Percentiles rank a stretch among this genome's conserved stretches.
These are phyloP conservation scores for Sitodiplosis mosellana DNA, from an alignment of 1,140 invertebrate genomes.

Conservation along the genomic window DNA sequence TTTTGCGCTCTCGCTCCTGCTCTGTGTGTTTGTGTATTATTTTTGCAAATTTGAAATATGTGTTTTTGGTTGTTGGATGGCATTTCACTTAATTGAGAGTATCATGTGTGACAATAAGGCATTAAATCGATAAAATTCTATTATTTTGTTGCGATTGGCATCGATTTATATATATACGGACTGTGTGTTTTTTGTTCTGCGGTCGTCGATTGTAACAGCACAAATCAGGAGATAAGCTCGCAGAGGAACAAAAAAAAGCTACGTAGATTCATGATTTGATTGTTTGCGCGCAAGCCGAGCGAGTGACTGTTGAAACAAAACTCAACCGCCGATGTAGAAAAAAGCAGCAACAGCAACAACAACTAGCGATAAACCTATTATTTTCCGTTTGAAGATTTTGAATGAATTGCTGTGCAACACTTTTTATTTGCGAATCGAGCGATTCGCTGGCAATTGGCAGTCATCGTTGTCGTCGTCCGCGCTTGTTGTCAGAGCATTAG, in stretches of 20 bases:
- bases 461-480: no score
- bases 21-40: neutral
- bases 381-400: no score
- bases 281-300: neutral
- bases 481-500: no score
- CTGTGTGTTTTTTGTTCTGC: neutral
- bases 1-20: neutral
- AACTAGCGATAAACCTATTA: no score
- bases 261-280: neutral
- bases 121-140: slow-evolving; percentile 1
- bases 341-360: no score
- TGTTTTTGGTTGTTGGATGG: neutral
- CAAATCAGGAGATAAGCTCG: neutral
- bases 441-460: no score
- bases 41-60: neutral
- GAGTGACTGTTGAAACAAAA: no score
- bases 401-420: no score
- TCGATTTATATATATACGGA: neutral
- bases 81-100: slow-evolving; percentile 1
- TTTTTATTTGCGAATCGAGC: no score
- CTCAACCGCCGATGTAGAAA: no score
- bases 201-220: neutral
- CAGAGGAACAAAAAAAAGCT: neutral
- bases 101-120: slow-evolving; percentile 2
- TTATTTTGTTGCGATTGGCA: neutral